Percentiles rank a stretch among this genome's conserved stretches.
These are phyloP conservation scores for Hyalella azteca DNA, from an alignment of 2,888 invertebrate genomes.

Conservation along the genomic window DNA sequence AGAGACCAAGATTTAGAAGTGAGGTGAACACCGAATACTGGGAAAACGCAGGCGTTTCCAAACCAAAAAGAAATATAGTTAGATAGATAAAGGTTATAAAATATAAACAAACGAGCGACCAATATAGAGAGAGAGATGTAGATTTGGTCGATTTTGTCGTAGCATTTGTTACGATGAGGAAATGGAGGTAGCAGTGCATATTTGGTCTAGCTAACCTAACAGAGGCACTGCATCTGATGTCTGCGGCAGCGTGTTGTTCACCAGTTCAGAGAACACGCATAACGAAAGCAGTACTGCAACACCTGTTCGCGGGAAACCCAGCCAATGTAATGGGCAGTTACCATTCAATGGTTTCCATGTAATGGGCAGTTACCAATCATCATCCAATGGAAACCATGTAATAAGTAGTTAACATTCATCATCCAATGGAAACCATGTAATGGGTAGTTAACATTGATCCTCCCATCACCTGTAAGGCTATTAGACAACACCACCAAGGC, in stretches of 20 bases:
- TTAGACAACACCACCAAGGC: too few species aligned
- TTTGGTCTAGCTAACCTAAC: conserved; percentile 68
- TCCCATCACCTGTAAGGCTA: too few species aligned
- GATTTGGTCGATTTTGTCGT: conserved; percentile 11
- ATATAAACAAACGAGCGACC: conserved; percentile 11
- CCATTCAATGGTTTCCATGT: too few species aligned
- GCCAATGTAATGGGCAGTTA: background rate
- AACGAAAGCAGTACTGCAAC: conserved; percentile 58
- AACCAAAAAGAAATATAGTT: background rate
- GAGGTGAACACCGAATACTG: background rate
- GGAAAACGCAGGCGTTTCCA: too few species aligned
- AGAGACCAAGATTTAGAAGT: conserved; percentile 6
- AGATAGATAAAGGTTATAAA: background rate
- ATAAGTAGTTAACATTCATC: too few species aligned
- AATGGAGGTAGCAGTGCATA: background rate
- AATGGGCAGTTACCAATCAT: too few species aligned
- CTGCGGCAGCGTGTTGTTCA: conserved; percentile 74
- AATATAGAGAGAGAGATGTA: background rate
- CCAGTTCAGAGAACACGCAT: conserved; percentile 58
- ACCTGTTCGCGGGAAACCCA: conserved; percentile 44
- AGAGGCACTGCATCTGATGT: conserved; percentile 92
- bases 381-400: too few species aligned
- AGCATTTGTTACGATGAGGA: conserved; percentile 11
- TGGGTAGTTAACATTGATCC: too few species aligned
- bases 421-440: too few species aligned